These are phyloP conservation scores for Hydrolagus colliei DNA, from an alignment of 2,797 vertebrate genomes.

Conservation along the genomic window DNA sequence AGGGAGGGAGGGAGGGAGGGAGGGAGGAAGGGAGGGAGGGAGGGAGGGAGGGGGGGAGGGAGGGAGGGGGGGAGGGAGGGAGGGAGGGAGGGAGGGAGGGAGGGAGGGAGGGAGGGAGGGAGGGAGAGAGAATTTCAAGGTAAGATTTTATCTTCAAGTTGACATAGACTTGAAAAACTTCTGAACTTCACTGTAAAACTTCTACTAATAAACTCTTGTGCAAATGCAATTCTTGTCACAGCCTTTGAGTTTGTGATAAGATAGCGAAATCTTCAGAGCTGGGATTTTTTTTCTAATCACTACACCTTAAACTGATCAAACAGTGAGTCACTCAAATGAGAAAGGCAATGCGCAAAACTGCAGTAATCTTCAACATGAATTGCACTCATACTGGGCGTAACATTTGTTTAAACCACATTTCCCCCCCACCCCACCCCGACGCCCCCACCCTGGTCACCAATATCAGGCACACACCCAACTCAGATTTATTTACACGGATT, in stretches of 20 bases:
- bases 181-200: constrained; percentile 17
- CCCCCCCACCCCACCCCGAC: too few relatives aligned
- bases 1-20: neutral
- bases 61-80: neutral
- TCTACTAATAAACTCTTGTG: neutral
- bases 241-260: constrained; percentile 29
- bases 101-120: too few relatives aligned
- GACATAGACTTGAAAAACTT: neutral
- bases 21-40: neutral
- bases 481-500: too few relatives aligned
- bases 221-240: neutral
- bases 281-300: neutral
- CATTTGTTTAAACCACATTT: too few relatives aligned
- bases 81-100: too few relatives aligned
- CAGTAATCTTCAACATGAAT: neutral
- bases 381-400: too few relatives aligned
- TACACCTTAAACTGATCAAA: constrained; percentile 5
- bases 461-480: too few relatives aligned
- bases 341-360: neutral
- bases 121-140: neutral
- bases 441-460: too few relatives aligned
- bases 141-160: constrained; percentile 30
- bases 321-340: neutral
- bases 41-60: too few relatives aligned
- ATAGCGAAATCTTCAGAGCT: neutral